phyloP scores from a whole-genome alignment of 1,140 invertebrate species.

The Dufourea novaeangliae region DNA sequence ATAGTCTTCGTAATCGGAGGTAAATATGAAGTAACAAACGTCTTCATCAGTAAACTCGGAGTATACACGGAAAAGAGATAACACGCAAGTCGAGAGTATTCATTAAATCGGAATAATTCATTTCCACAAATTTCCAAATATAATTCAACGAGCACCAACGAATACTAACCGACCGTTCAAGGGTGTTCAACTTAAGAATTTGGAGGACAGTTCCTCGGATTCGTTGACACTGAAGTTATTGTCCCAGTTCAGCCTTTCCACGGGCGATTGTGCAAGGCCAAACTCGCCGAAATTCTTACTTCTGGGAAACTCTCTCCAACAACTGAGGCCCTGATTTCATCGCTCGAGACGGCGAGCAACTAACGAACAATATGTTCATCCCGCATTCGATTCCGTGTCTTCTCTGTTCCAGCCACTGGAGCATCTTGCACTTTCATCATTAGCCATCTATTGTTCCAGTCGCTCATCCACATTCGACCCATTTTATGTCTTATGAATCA shows the following conservation, averaged over 20 bases:
- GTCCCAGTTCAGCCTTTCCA: background rate
- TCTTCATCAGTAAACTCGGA: no score
- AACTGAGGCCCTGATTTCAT: slow-evolving; percentile 23
- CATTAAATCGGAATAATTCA: no score
- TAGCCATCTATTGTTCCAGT: slow-evolving; percentile 64
- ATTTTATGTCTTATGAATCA: slow-evolving; percentile 66
- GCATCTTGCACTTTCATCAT: slow-evolving; percentile 62
- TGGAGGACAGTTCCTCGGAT: background rate
- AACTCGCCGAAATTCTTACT: background rate
- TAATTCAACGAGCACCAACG: background rate
- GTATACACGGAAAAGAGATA: no score
- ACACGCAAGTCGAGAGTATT: no score
- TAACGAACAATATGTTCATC: slow-evolving; percentile 64
- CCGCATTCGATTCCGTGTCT: slow-evolving; percentile 43
- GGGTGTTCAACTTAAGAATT: background rate
- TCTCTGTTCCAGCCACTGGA: slow-evolving; percentile 33
- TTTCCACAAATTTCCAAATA: no score
- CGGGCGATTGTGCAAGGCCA: background rate
- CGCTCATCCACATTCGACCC: slow-evolving; percentile 63
- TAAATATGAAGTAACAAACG: no score
- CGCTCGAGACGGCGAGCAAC: background rate
- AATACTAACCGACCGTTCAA: background rate
- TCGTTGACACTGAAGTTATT: no score
- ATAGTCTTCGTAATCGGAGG: background rate
- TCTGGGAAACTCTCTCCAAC: background rate